Base-by-base conservation (phyloP, 37 sponge, comb jelly and placozoan species). In the Theonella swinhoei region DNA sequence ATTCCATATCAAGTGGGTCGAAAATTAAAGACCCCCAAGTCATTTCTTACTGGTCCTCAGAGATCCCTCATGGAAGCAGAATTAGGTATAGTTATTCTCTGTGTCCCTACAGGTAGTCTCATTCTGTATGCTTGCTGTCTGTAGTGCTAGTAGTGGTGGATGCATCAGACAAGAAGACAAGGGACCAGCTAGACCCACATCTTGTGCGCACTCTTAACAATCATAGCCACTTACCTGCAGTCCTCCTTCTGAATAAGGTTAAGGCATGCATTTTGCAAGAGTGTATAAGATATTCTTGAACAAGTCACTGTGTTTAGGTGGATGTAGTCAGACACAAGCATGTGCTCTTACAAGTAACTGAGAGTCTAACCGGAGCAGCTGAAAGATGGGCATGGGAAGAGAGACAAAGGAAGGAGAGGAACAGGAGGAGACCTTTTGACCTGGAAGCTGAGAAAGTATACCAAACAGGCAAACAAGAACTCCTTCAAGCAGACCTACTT, bases 241-340 rank as follows among this genome's bases (percentile, higher is more conserved):
- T 91, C 24, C 84, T 96, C 0, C 95, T 91, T 9, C 90, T 96
- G 42, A 96, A 96, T 71, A 96, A 96, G 89, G 95, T 91, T 23
- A 39, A 32, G 4, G 23, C 30, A 25, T 72, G 34, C n/a, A 20
- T 7, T 60, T 20, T 31, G 60, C 8, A 4, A 9, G 23, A 65
- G 5, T n/a, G 14, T 25, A 64, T 19, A 17, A 3, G 26, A 24
- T 43, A 20, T 43, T 23, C 3, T 75, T 42, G 36, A 17, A 29
- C n/a, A 63, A 32, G 39, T 34, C n/a, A n/a, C n/a, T 64, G 30
- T 66, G 43, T 35, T 9, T 34, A 91, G 91, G 83, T 91, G 77
- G 91, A 91, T 30, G 19, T 74, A n/a, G 5, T 91, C 22, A 76
- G 62, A 31, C 82, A 86, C 76, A 91, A 91, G 68, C 78, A 68